Base-by-base conservation (phyloP, 2,797 vertebrate species). In the Epinephelus coioides region DNA sequence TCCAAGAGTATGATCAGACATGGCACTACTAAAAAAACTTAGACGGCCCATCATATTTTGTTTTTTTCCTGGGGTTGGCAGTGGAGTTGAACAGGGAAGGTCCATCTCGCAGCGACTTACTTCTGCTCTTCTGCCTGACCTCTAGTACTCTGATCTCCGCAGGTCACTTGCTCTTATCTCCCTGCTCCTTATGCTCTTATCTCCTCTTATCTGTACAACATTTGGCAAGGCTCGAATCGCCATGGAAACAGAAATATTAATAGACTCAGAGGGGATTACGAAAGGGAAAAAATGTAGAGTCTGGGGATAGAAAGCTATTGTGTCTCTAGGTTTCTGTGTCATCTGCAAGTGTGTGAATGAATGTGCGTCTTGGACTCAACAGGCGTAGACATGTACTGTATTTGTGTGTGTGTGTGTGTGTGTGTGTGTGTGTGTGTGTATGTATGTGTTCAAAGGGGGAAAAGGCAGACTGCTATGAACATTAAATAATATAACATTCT, bases 231-330 rank as follows among this genome's bases (percentile, higher is more conserved):
- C 85, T 84, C 15, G 38, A 88, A 93, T 94, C 75, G 70, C 92
- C 90, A 94, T 95, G 91, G 91, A 92, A 93, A 94, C 93, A 81
- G 82, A 86, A 88, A 91, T 90, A 91, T 89, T 93, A 90, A 91
- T 93, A 91, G 89, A 87, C 83, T 89, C 79, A 83, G 82, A 87
- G 73, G 88, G 91, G 91, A 94, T 95, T 94, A 94, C 40, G 27
- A 86, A 84, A 65, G 46, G 40, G 80, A 74, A 84, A 91, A 85
- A 87, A 67, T 61, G 74, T 88, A 61, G 79, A 75, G 74, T 85
- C 86, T 82, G 38, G 89, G 89, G 88, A 91, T 82, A 76, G 67
- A 85, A 83, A 86, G 86, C 86, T 76, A 84, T 76, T 92, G 85
- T 90, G 89, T 92, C 91, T 93, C 77, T 91, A 80, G 92, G 90